phyloP scores from a whole-genome alignment of 2,888 invertebrate genomes.

The Heteromurus nitidus region DNA sequence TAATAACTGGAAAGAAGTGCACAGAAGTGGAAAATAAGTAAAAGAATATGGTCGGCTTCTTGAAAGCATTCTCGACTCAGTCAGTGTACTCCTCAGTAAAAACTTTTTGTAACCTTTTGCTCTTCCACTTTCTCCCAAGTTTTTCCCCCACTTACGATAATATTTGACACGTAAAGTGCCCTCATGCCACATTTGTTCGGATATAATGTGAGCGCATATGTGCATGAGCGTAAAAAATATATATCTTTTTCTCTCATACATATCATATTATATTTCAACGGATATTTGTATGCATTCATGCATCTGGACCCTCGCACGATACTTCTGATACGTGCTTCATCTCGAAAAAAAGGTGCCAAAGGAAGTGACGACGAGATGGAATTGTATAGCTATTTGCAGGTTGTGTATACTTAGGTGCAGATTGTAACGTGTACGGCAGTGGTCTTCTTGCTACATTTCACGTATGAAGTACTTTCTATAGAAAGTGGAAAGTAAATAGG shows the following conservation, averaged over 20 bases:
- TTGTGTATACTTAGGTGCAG: too few species aligned
- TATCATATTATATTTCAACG: too few species aligned
- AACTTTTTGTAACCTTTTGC: conserved; percentile 3
- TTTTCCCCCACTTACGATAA: conserved; percentile 11
- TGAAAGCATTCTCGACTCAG: too few species aligned
- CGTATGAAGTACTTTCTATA: too few species aligned
- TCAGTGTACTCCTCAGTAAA: neutral
- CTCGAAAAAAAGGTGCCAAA: conserved; percentile 6
- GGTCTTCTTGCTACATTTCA: neutral
- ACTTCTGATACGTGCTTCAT: neutral
- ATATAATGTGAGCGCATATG: neutral
- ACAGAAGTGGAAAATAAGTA: neutral
- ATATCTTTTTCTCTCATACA: neutral
- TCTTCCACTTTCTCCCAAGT: neutral
- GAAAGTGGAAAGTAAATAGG: too few species aligned
- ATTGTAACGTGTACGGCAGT: too few species aligned
- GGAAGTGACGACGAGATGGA: neutral
- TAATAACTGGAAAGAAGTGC: neutral
- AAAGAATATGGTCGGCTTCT: conserved; percentile 20
- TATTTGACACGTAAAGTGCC: conserved; percentile 42
- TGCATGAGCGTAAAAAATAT: neutral
- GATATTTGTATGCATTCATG: neutral
- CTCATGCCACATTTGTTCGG: conserved; percentile 2
- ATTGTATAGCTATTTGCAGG: too few species aligned
- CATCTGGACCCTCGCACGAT: neutral